Conservation (phyloP, 2,113 vertebrate species). For the Petroica traversi region DNA sequence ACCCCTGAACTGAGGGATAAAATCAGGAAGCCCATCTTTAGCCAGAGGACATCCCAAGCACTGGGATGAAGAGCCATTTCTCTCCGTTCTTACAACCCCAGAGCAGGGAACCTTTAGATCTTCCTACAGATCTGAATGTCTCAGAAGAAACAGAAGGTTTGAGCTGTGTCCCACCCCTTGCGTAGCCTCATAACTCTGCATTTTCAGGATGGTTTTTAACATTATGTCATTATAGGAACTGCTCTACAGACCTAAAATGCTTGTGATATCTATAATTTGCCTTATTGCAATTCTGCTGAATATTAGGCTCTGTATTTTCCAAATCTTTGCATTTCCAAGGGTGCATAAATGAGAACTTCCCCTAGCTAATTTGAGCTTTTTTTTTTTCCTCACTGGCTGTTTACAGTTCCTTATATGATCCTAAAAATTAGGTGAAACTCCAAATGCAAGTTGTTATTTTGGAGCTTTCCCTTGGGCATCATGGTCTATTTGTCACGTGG, state of each 20-base stretch:
- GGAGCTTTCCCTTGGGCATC: conserved; percentile 22
- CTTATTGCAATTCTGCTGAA: conserved; percentile 40
- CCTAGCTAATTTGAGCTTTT: conserved; percentile 32
- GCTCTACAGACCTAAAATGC: not conserved
- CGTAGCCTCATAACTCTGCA: not conserved
- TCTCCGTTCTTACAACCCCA: not conserved
- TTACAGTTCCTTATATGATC: conserved; percentile 27
- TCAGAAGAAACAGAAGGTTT: not conserved
- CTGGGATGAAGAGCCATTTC: not conserved
- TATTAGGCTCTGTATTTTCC: conserved; percentile 58
- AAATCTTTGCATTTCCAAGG: conserved; percentile 63
- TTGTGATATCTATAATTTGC: conserved; percentile 11
- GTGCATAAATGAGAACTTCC: conserved; percentile 48
- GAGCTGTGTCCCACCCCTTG: not conserved
- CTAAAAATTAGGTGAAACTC: not conserved
- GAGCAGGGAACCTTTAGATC: not conserved
- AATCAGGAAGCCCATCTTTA: not conserved
- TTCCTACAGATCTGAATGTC: not conserved
- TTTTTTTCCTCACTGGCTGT: conserved; percentile 1
- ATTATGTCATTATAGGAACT: not conserved
- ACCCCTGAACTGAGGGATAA: not conserved
- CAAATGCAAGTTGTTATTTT: conserved; percentile 39
- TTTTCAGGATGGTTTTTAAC: not conserved
- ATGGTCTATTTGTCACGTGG: conserved; percentile 10
- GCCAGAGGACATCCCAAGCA: not conserved